A percentile compares a stretch with the other conserved stretches of the same genome.
phyloP scores from a whole-genome alignment of 2,888 invertebrate genomes.

The Agrypnus murinus region DNA sequence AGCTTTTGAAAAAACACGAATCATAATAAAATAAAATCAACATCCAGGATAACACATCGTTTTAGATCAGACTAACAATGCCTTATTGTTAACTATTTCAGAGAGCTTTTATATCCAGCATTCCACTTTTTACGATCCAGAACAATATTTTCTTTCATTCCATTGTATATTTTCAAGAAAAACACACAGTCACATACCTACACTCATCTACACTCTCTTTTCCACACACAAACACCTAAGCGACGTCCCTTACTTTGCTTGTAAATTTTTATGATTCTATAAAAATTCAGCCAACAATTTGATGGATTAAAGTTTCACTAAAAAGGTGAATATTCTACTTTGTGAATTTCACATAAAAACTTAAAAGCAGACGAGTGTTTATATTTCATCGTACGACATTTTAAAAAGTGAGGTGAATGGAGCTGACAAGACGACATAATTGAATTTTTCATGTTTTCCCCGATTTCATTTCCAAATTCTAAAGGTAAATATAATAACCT shows the following conservation, averaged over 20 bases:
- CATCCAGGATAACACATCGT: conserved; percentile 1
- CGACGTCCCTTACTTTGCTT: not conserved
- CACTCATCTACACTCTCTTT: too few species aligned
- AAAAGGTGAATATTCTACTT: conserved; percentile 3
- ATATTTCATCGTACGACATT: not conserved
- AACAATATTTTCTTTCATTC: conserved; percentile 27
- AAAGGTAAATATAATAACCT: too few species aligned
- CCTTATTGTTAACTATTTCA: conserved; percentile 26
- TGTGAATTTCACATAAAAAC: conserved; percentile 4
- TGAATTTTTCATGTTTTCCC: conserved; percentile 5
- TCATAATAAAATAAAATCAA: too few species aligned
- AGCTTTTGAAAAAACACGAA: conserved; percentile 6
- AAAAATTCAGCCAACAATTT: conserved; percentile 22
- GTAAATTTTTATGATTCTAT: conserved; percentile 22
- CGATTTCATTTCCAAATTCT: too few species aligned
- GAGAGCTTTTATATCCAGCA: conserved; percentile 22
- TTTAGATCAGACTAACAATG: conserved; percentile 19
- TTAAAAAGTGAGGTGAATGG: not conserved
- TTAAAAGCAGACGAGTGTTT: not conserved
- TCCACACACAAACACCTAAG: conserved; percentile 20
- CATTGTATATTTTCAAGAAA: conserved; percentile 22
- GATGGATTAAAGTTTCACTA: conserved; percentile 19
- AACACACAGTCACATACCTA: conserved; percentile 19
- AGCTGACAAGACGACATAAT: not conserved
- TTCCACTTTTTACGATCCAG: conserved; percentile 25